A percentile compares a stretch with the other conserved stretches of the same genome.
These are phyloP conservation scores for Podarcis siculus DNA, from an alignment of 2,797 vertebrate species.

Conservation along the genomic window DNA sequence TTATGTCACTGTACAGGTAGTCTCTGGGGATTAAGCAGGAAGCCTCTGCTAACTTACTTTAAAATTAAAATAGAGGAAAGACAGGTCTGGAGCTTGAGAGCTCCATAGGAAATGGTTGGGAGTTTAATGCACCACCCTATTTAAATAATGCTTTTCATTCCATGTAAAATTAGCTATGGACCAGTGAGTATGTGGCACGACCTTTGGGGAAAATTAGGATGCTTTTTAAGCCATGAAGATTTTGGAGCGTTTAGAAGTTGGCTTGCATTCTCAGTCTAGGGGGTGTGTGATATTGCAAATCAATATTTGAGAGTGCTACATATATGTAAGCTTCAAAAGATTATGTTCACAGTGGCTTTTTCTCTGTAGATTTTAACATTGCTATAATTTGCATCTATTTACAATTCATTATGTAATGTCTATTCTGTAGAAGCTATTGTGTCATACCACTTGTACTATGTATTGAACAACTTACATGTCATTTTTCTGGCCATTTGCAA, in stretches of 20 bases:
- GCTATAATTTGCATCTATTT: slow-evolving; percentile 66
- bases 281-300: slow-evolving; percentile 48
- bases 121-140: slow-evolving; percentile 69
- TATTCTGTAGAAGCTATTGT: slow-evolving; percentile 44
- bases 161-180: slow-evolving; percentile 82
- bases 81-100: slow-evolving; percentile 78
- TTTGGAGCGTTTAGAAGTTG: slow-evolving; percentile 74
- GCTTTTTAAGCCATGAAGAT: slow-evolving; percentile 80
- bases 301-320: slow-evolving; percentile 55
- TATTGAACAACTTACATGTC: slow-evolving; percentile 34
- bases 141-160: slow-evolving; percentile 81
- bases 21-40: slow-evolving; percentile 80
- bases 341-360: slow-evolving; percentile 53
- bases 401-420: slow-evolving; percentile 62
- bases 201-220: slow-evolving; percentile 81
- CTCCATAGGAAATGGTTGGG: slow-evolving; percentile 76
- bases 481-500: slow-evolving; percentile 46
- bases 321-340: slow-evolving; percentile 39
- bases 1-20: slow-evolving; percentile 80
- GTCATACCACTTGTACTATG: slow-evolving; percentile 10
- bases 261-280: slow-evolving; percentile 69
- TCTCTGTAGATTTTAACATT: slow-evolving; percentile 45
- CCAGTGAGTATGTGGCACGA: slow-evolving; percentile 77
- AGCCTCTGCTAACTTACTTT: slow-evolving; percentile 84
- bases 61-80: slow-evolving; percentile 84